Conservation (phyloP, 2,797 vertebrate species). For the Phylloscopus collybita region DNA sequence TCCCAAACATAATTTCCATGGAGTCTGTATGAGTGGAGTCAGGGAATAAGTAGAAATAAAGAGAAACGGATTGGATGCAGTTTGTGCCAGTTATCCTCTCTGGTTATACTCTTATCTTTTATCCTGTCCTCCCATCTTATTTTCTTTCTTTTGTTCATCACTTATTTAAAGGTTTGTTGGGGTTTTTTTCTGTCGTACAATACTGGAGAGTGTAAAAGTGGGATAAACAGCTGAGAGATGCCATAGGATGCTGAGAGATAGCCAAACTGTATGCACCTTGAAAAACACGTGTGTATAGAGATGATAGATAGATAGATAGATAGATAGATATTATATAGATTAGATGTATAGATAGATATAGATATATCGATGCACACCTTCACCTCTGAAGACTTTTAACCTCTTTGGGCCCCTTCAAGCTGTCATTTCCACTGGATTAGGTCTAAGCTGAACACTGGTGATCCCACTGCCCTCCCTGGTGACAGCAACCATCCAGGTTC, state of each 20-base stretch:
- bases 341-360: background rate
- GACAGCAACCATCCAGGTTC: background rate
- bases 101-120: background rate
- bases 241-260: background rate
- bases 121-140: background rate
- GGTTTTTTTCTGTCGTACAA: background rate
- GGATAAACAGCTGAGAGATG: background rate
- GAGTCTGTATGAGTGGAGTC: background rate
- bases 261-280: background rate
- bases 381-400: background rate
- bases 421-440: background rate
- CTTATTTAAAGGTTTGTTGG: background rate
- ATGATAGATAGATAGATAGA: background rate
- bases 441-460: background rate
- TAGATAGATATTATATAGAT: background rate
- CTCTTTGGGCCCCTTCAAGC: background rate
- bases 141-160: background rate
- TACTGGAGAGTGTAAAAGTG: background rate
- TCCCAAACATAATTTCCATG: background rate
- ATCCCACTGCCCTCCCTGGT: background rate
- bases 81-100: background rate
- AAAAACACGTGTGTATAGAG: background rate
- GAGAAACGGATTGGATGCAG: rapidly evolving
- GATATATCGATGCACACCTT: background rate
- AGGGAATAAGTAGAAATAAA: background rate